Evolutionary conservation across 2,113 vertebrate genomes (phyloP).

Genomic region (Coptodon bakossiorum): DNA sequence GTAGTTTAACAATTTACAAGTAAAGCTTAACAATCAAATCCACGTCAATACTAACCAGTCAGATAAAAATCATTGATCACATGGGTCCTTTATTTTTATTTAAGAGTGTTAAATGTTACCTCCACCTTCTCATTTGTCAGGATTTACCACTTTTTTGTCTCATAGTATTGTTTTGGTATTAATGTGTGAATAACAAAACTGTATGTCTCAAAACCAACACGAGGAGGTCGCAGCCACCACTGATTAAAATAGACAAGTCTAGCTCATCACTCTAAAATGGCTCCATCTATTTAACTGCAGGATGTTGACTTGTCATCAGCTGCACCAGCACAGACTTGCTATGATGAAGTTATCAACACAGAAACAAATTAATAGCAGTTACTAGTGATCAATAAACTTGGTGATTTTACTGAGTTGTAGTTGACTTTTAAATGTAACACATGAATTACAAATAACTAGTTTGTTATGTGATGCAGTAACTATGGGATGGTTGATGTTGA

Average conservation of each 20-base stretch:
- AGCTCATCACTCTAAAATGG: background rate
- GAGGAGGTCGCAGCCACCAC: background rate
- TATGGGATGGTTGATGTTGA: background rate
- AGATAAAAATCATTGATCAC: background rate
- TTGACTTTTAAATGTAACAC: background rate
- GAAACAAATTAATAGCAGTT: background rate
- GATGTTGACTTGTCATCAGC: background rate
- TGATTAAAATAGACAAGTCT: background rate
- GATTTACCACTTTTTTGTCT: background rate
- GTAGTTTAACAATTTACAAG: background rate
- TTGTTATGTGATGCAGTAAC: background rate
- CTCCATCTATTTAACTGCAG: background rate
- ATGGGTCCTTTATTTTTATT: background rate
- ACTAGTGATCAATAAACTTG: background rate
- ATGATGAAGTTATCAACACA: background rate
- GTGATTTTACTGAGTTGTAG: background rate
- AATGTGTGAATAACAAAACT: background rate
- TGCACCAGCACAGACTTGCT: background rate
- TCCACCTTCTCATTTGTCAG: background rate
- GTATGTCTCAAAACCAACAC: background rate
- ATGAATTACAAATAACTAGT: background rate
- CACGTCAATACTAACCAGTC: background rate
- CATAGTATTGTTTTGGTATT: background rate
- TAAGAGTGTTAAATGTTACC: background rate
- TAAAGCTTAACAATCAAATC: background rate